Conservation (phyloP, 2,113 vertebrate species). For the Tiliqua scincoides region DNA sequence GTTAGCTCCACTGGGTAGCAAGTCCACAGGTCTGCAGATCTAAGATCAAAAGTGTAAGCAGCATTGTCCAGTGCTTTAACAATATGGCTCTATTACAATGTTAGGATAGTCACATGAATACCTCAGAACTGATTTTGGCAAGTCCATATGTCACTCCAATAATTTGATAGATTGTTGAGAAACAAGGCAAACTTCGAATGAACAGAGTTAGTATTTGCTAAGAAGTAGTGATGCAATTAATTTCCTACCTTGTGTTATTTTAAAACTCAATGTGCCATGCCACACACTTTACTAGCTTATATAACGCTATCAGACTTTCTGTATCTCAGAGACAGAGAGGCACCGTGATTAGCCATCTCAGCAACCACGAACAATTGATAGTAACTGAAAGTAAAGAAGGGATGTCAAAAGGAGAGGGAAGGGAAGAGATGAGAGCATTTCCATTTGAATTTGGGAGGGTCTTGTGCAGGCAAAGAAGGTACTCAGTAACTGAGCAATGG, state of each 20-base stretch:
- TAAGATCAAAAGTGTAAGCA: no score
- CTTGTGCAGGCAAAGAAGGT: neutral
- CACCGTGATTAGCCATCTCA: conserved; percentile 12
- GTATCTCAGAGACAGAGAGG: conserved; percentile 46
- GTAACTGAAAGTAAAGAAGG: conserved; percentile 23
- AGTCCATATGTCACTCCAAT: neutral
- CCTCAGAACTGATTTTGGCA: neutral
- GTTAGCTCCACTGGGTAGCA: no score
- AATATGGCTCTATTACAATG: neutral
- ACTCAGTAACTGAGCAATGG: neutral
- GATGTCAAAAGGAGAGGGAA: neutral
- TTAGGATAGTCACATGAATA: neutral
- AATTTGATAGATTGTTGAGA: neutral
- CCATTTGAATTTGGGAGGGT: neutral
- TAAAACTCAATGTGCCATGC: conserved; percentile 38
- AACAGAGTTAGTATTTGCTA: conserved; percentile 36
- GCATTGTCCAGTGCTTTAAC: neutral
- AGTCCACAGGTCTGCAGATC: no score
- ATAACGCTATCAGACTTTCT: conserved; percentile 49
- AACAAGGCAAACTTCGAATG: conserved; percentile 17
- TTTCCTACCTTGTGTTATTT: conserved; percentile 42
- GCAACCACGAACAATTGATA: conserved; percentile 10
- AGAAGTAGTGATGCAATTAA: conserved; percentile 53
- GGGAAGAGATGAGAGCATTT: no score
- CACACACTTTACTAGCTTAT: conserved; percentile 24